Base-by-base conservation (phyloP, 2,888 invertebrate species). In the Acanthosepion lycidas region DNA sequence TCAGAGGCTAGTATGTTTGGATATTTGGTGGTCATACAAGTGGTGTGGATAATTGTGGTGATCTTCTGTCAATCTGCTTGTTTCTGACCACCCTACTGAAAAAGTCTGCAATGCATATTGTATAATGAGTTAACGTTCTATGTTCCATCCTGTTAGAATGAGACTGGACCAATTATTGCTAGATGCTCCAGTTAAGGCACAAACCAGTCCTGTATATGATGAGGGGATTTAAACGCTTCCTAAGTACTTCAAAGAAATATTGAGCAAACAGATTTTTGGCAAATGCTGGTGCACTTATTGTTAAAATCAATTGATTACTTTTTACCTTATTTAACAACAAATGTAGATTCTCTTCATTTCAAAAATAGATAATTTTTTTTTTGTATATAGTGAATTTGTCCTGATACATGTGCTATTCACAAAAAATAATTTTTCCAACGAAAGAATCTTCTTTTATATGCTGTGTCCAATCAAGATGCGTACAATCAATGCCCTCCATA, bases 151-250 rank as follows among this genome's bases (percentile, higher is more conserved):
- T n/a, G 15, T n/a, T 78, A 78, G 23, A 78, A 78, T 12, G n/a
- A 78, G 78, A 78, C 33, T n/a, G n/a, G n/a, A n/a, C 78, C 78
- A 78, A 78, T 78, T 78, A 78, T n/a, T 78, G 78, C n/a, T 78
- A 78, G 33, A n/a, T n/a, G 12, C n/a, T 78, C 33, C 78, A n/a
- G 78, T 78, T 78, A n/a, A n/a, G 3, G 28, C 28, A 78, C 12
- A 6, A 28, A 28, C 55, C 55, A 55, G 55, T 20, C 64, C 9
- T 9, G 28, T 64, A 64, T 8, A 28, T 23, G 28, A 64, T 64
- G 23, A 26, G 64, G 64, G 23, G 9, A 78, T 12, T 9, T 12
- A 12, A n/a, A 28, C 2, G n/a, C n/a, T 78, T 78, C 78, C 78
- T 2, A 78, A 78, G 23, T 15, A 15, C 78, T 78, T 78, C 78